Percentiles rank a stretch among this genome's conserved stretches.
Evolutionary conservation across 2,797 vertebrate genomes (phyloP).

Genomic region (Lerista edwardsae): DNA sequence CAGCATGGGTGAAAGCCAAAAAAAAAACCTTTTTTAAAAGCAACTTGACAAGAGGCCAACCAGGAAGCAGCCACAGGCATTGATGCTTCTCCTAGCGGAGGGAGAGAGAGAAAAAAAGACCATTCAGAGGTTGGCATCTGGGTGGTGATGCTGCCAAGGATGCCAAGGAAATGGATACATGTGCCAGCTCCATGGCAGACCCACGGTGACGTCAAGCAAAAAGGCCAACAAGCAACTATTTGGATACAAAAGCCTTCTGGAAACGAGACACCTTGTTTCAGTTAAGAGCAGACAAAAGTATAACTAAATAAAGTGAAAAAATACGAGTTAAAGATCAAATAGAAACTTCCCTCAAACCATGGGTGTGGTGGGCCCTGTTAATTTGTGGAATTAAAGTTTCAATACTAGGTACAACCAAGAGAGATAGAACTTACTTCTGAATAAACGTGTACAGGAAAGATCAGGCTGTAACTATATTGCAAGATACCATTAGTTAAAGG

Average conservation of each 20-base stretch:
- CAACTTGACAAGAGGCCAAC: slow-evolving; percentile 58
- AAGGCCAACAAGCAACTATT: slow-evolving; percentile 24
- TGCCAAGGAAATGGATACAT: slow-evolving; percentile 4
- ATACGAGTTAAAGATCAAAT: not conserved
- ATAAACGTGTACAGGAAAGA: not conserved
- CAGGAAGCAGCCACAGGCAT: slow-evolving; percentile 53
- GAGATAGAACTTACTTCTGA: not conserved
- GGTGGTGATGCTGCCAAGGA: slow-evolving; percentile 35
- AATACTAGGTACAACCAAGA: not conserved
- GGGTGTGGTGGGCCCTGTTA: not conserved
- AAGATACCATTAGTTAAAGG: not conserved
- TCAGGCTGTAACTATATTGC: not conserved
- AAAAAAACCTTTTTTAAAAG: slow-evolving; percentile 4
- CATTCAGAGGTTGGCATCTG: slow-evolving; percentile 55
- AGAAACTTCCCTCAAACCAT: not conserved
- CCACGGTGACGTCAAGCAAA: slow-evolving; percentile 17
- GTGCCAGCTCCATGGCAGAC: not conserved
- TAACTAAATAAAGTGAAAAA: not conserved
- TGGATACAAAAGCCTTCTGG: slow-evolving; percentile 33
- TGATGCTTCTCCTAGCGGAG: slow-evolving; percentile 40
- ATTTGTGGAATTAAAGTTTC: not conserved
- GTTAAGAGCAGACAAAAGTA: not conserved
- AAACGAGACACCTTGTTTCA: not conserved
- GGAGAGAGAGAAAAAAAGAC: slow-evolving; percentile 34
- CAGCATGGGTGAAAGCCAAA: slow-evolving; percentile 47